These are phyloP conservation scores for Tauraco erythrolophus DNA, from an alignment of 2,113 vertebrate genomes.

Conservation along the genomic window DNA sequence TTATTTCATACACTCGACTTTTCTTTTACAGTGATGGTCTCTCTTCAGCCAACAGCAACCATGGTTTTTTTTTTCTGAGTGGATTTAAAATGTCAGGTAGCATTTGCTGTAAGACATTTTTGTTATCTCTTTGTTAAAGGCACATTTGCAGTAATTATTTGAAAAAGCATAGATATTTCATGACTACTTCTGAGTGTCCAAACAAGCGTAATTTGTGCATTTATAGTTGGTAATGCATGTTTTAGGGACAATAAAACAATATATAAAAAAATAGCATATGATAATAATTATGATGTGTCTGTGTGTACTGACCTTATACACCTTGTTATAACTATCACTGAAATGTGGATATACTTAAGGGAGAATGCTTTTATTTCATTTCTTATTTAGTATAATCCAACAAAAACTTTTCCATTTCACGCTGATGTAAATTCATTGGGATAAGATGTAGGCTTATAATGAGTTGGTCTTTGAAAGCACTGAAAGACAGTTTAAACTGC, in stretches of 20 bases:
- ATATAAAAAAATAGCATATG: neutral
- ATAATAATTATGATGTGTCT: neutral
- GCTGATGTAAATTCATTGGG: neutral
- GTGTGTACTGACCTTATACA: neutral
- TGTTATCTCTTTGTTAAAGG: neutral
- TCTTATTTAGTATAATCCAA: neutral
- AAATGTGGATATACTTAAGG: neutral
- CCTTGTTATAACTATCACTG: neutral
- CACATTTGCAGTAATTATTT: neutral
- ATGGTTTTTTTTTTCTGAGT: neutral
- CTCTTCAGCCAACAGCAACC: neutral
- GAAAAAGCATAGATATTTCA: neutral
- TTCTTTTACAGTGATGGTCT: neutral
- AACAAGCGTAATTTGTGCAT: neutral
- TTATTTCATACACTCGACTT: neutral
- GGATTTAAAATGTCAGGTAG: neutral
- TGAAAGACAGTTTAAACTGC: neutral
- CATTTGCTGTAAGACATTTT: neutral
- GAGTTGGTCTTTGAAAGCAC: neutral
- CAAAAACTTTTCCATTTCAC: neutral
- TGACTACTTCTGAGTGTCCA: neutral
- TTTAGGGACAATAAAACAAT: neutral
- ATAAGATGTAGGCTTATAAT: neutral
- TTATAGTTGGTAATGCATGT: neutral
- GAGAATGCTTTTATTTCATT: neutral